These are phyloP conservation scores for Antedon mediterranea DNA, from an alignment of 53 echinoderm and acorn worm genomes.

Conservation along the genomic window DNA sequence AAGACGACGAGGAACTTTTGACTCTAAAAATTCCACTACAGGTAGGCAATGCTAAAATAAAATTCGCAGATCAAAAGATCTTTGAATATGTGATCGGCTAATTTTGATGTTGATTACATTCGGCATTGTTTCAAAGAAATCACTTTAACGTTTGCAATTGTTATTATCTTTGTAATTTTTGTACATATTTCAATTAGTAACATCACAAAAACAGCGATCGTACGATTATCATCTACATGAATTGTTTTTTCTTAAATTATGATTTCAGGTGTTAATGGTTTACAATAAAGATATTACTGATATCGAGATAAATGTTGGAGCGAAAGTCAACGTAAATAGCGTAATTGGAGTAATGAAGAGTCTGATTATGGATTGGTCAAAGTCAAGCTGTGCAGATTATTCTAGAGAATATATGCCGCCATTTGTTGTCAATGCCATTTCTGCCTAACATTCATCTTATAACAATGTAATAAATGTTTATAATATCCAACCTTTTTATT, in stretches of 20 bases:
- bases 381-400: slow-evolving; percentile 17
- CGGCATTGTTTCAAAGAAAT: too few relatives aligned
- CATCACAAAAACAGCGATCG: too few relatives aligned
- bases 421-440: slow-evolving; percentile 12
- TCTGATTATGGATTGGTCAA: slow-evolving; percentile 16
- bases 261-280: slow-evolving; percentile 22
- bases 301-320: slow-evolving; percentile 21
- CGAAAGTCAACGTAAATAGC: slow-evolving; percentile 14
- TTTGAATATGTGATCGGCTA: too few relatives aligned
- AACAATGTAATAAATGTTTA: too few relatives aligned
- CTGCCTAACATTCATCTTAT: too few relatives aligned
- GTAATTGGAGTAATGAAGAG: slow-evolving; percentile 12
- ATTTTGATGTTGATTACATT: too few relatives aligned
- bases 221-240: too few relatives aligned
- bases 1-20: slow-evolving; percentile 22
- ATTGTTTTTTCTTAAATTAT: not conserved
- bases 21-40: slow-evolving; percentile 27
- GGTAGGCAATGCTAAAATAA: slow-evolving; percentile 5
- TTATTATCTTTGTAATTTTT: too few relatives aligned
- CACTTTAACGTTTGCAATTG: too few relatives aligned
- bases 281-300: slow-evolving; percentile 45
- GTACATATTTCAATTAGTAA: too few relatives aligned
- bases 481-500: too few relatives aligned
- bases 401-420: slow-evolving; percentile 31
- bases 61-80: too few relatives aligned